phyloP scores from a whole-genome alignment of 1,140 invertebrate genomes.

The Drosophila bipectinata region DNA sequence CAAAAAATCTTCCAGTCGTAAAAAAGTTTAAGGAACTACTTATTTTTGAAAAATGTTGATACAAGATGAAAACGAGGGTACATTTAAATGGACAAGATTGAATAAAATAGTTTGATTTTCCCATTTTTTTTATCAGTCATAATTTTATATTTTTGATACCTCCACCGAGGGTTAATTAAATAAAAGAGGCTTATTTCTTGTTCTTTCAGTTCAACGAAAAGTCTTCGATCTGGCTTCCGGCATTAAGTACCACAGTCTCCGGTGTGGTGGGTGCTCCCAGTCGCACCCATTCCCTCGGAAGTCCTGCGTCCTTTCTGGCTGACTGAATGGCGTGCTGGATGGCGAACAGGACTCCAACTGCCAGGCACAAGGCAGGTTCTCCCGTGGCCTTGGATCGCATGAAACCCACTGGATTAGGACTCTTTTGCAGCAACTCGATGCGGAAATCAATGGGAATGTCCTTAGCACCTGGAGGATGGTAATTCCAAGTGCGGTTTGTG shows the following conservation, averaged over 20 bases:
- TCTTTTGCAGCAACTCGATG: constrained; percentile 89
- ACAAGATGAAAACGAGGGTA: no score
- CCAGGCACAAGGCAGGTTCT: constrained; percentile 91
- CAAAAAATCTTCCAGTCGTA: neutral
- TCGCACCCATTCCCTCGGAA: constrained; percentile 84
- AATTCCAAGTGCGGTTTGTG: constrained; percentile 92
- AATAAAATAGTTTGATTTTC: no score
- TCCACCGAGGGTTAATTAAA: no score
- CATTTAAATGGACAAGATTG: no score
- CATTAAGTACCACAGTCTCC: constrained; percentile 79
- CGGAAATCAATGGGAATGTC: constrained; percentile 94
- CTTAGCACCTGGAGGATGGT: constrained; percentile 91
- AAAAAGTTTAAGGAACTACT: neutral
- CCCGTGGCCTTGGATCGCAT: constrained; percentile 92
- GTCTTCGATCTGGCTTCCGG: constrained; percentile 45
- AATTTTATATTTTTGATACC: no score
- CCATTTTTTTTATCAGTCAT: no score
- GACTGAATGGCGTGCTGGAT: constrained; percentile 89
- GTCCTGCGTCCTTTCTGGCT: constrained; percentile 86
- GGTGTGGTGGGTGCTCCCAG: constrained; percentile 84
- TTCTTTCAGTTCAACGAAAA: constrained; percentile 25
- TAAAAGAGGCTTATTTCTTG: no score
- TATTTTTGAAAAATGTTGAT: no score
- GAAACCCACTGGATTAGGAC: constrained; percentile 88
- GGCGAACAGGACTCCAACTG: constrained; percentile 88